Conservation (phyloP, 2,888 invertebrate species). For the Melieria omissa region DNA sequence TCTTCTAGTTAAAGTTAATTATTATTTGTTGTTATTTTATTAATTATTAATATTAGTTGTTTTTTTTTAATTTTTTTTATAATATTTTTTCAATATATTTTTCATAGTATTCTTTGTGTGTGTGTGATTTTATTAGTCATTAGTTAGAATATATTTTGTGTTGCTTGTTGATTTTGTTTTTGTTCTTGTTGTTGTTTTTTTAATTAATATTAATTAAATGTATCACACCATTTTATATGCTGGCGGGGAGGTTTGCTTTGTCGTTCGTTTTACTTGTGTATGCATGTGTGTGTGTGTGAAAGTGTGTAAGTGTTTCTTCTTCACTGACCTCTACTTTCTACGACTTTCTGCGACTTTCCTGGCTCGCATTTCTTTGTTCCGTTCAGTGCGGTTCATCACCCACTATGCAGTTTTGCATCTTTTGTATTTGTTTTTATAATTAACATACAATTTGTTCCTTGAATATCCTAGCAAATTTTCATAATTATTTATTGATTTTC, state of each 20-base stretch:
- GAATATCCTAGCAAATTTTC: conserved; percentile 5
- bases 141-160: neutral
- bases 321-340: neutral
- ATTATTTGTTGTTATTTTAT: conserved; percentile 1
- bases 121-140: conserved; percentile 35
- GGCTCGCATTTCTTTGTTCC: conserved; percentile 18
- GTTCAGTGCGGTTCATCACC: conserved; percentile 22
- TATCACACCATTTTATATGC: conserved; percentile 64
- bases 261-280: conserved; percentile 38
- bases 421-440: no score
- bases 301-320: neutral
- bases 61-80: neutral
- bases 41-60: neutral
- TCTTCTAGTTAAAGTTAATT: neutral
- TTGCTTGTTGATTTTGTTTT: conserved; percentile 35
- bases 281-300: neutral
- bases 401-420: no score
- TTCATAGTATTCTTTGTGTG: conserved; percentile 1
- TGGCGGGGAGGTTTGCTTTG: conserved; percentile 64
- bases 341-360: neutral
- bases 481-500: conserved; percentile 13
- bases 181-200: conserved; percentile 42
- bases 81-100: conserved; percentile 16
- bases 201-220: conserved; percentile 43
- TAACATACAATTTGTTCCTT: conserved; percentile 19